Evolutionary conservation across 35 echinoderm and acorn worm genomes (phyloP), one percentile per base, ranked within the genome.

Genomic region (Patiria miniata): DNA sequence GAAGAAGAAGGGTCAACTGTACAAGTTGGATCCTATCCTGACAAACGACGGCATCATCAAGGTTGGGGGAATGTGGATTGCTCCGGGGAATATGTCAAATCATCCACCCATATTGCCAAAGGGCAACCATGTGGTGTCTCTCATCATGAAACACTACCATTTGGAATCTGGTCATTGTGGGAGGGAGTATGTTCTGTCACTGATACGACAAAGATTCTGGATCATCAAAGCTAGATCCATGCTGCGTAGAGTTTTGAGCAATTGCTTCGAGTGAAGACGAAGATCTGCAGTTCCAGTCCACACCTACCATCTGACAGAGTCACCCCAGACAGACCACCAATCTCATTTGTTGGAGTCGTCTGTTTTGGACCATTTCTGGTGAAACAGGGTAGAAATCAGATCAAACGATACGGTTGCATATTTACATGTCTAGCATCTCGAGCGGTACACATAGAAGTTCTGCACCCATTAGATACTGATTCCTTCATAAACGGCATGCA

Each of bases 401-500:
- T 36, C 22, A 90, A 90, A 37, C 9, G 88, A 28, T 90, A 90
- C 52, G 88, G 88, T 51, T 37, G 61, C 7, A 36, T 90, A n/a
- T 90, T 90, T 36, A 77, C 88, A 23, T 90, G 80, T 34, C 42
- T 90, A 21, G 23, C 80, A 15, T 23, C 56, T 36, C 40, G 85
- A 79, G 85, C 85, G 14, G 36, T 89, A 22, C 89, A 91, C 33
- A 92, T 86, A 12, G 83, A 83, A 83, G 77, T 87, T 14, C n/a
- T 84, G 2, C 54, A 95, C 44, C 40, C 78, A 17, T 37, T 91
- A 4, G 84, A 95, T 36, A 90, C 93, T 57, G 83, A 94, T 54
- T 91, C 92, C 37, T 89, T 83, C 58, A 81, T 94, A 0, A 89
- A 89, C 80, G 92, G 73, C 37, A 40, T 94, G 23, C 50, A 83